phyloP scores from a whole-genome alignment of 1,140 invertebrate genomes.

The Zaprionus africanus region DNA sequence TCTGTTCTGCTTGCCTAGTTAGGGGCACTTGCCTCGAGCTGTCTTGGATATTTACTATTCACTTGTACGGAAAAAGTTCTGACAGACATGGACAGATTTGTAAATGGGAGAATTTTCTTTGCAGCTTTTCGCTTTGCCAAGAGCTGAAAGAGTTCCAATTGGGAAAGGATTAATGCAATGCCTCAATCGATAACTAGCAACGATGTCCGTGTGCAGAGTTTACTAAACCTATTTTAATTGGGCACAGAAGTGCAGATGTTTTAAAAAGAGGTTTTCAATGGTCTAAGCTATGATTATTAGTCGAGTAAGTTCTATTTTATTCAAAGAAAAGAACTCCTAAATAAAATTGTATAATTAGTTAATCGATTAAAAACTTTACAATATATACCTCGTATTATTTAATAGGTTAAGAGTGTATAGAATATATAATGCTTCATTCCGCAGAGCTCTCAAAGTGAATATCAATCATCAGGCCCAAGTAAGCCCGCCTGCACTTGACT shows the following conservation, averaged over 20 bases:
- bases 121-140: not conserved
- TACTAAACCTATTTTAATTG: too few relatives aligned
- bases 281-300: too few relatives aligned
- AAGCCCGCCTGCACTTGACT: not conserved
- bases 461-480: not conserved
- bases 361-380: too few relatives aligned
- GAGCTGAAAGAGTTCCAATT: not conserved
- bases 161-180: not conserved
- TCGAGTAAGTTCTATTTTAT: too few relatives aligned
- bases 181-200: not conserved
- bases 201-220: not conserved
- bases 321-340: too few relatives aligned
- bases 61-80: slow-evolving; percentile 20
- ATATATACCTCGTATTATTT: too few relatives aligned
- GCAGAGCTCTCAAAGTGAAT: not conserved
- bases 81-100: slow-evolving; percentile 31
- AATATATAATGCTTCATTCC: not conserved
- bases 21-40: slow-evolving; percentile 1
- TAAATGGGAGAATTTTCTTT: slow-evolving; percentile 6
- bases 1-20: not conserved
- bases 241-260: too few relatives aligned
- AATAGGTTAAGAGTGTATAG: too few relatives aligned
- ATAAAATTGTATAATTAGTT: too few relatives aligned
- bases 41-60: slow-evolving; percentile 24
- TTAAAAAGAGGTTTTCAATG: too few relatives aligned